Conservation (phyloP, 2,113 vertebrate genomes). For the Columba livia region DNA sequence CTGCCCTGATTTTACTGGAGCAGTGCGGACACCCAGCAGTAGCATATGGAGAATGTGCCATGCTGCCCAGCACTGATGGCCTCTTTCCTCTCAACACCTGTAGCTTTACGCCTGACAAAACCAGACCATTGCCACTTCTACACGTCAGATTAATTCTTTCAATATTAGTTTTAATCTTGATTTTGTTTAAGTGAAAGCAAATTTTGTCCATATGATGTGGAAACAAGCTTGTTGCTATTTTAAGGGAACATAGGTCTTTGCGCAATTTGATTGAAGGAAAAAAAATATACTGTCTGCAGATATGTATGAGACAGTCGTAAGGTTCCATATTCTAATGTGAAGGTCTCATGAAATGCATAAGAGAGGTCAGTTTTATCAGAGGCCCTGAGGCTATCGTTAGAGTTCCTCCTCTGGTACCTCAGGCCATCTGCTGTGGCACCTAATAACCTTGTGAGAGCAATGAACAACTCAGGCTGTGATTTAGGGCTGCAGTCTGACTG, state of each 20-base stretch:
- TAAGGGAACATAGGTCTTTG: not conserved
- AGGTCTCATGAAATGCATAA: not conserved
- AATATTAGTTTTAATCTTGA: not conserved
- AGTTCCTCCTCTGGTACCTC: conserved; percentile 16
- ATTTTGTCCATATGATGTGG: rapidly evolving
- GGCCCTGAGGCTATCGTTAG: not conserved
- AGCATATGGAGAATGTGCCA: not conserved
- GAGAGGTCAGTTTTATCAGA: conserved; percentile 27
- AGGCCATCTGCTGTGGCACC: conserved; percentile 53
- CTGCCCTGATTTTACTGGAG: not conserved
- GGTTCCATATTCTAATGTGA: not conserved
- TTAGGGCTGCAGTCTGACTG: conserved; percentile 15
- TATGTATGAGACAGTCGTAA: not conserved
- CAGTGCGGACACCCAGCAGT: not conserved
- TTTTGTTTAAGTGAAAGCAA: not conserved
- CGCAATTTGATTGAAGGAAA: not conserved
- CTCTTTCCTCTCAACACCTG: not conserved
- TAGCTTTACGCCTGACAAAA: not conserved
- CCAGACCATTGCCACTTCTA: not conserved
- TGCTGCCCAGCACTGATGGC: not conserved
- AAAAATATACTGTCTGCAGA: not conserved
- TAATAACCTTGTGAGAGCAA: conserved; percentile 30
- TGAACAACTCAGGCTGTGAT: conserved; percentile 29
- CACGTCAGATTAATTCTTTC: not conserved
- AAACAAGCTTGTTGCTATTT: not conserved